Base-by-base conservation (phyloP, 2,888 invertebrate species). In the Oxystoma pomonae region DNA sequence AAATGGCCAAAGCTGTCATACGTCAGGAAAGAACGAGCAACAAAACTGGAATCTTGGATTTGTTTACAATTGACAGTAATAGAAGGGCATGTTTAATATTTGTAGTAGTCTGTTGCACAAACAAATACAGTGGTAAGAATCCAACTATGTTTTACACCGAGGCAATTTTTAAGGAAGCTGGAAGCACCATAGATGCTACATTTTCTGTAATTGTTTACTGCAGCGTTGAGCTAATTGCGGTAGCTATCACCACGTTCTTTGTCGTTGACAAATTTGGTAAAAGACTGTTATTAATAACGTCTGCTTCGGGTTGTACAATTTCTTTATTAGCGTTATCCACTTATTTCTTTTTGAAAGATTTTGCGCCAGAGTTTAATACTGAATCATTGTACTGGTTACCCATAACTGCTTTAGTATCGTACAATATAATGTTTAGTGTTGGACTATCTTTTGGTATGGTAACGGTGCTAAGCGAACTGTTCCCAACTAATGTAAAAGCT, bases 181-280 rank as follows among this genome's bases (percentile, higher is more conserved):
- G 78, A 2, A 81, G 79, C 56, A 77, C 78, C 35, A 78, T 87
- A 20, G 75, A 80, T 64, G 80, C 85, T 1, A 82, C 84, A 67
- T 76, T 84, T 63, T 85, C 85, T 22, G 85, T 86, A 1, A 85
- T 87, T 16, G 82, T 86, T 66, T 80, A 85, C 58, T 85, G 85
- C 61, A 81, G 83, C 61, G 83, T 85, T 20, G 86, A 86, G 77
- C 80, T 86, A 1, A 76, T 85, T 1, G 85, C 86, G 1, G 78
- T 85, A 2, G 84, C 85, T 0, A 61, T 62, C 7, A 69, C 71
- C 1, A 73, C 72, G 0, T 83, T 85, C 9, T 76, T 85, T 56
- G 79, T 87, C 1, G 84, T 87, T 16, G 90, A 90, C 74, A 82
- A 83, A 55, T 83, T 85, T 20, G 90, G 90, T 20, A 83, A 90